Evolutionary conservation across 2,888 invertebrate genomes (phyloP), one percentile per base, ranked within the genome.

Genomic region (Cinara cedri): DNA sequence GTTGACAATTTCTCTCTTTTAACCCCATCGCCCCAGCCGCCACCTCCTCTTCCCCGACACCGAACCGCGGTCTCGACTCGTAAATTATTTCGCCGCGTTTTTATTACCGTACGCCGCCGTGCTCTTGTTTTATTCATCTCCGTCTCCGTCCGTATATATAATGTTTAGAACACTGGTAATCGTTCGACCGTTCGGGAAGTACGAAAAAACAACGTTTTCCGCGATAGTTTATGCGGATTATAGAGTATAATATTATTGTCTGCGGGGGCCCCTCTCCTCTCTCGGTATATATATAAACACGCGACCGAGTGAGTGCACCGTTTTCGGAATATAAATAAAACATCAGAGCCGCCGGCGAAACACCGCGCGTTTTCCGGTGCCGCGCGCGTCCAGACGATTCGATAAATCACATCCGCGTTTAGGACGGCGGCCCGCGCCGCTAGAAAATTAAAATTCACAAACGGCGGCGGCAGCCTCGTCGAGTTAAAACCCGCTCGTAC

Each of bases 121-220:
- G 34, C 63, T 65, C 57, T 76, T 76, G 76, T 76, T 76, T 76
- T 76, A 76, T 76, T 76, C 76, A 76, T 68, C 46, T 24, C 6
- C 26, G 46, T 68, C 46, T 24, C 6, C 26, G 46, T 68, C 57
- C 66, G 57, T 72, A 34, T 72, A 62, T 19, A 51, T 65, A 65
- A 75, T 75, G 74, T 75, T 65, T 75, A 75, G 63, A 75, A 75
- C 74, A 62, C 63, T 6, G 44, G 63, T 74, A 49, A 74, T 74
- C 62, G 57, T 72, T 60, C 57, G 26, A 46, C 60, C 46, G 42
- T 54, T 24, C 34, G 3, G 34, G 34, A 6, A 34, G 34, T 34
- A 6, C 34, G 34, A 6, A 34, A 34, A 34, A 34, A 34, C 34
- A 6, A n/a, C n/a, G n/a, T n/a, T n/a, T n/a, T 34, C 34, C 34